Percentiles rank a stretch among this genome's conserved stretches.
These are phyloP conservation scores for Brenthis ino DNA, from an alignment of 2,888 invertebrate genomes.

Conservation along the genomic window DNA sequence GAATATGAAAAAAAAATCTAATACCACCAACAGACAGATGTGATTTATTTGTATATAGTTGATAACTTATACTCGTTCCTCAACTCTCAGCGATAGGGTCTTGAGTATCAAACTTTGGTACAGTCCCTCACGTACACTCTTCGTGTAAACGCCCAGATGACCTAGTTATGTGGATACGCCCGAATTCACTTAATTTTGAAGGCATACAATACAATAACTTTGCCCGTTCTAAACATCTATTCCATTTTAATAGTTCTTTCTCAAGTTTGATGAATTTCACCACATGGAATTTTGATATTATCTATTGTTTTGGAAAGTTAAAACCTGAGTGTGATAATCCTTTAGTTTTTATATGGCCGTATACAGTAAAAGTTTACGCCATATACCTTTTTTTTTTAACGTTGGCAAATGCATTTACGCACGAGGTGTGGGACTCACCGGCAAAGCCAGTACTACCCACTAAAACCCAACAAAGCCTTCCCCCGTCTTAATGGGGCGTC, in stretches of 20 bases:
- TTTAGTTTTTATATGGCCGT: too few species aligned
- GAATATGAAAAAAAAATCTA: too few species aligned
- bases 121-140: constrained; percentile 12
- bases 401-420: too few species aligned
- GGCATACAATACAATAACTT: constrained; percentile 7
- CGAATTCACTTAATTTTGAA: constrained; percentile 6
- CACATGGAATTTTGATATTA: not conserved
- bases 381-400: too few species aligned
- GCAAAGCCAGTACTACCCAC: too few species aligned
- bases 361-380: too few species aligned
- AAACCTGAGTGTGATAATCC: too few species aligned
- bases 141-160: constrained; percentile 7
- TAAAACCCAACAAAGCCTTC: too few species aligned
- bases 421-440: too few species aligned
- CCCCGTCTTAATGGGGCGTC: too few species aligned
- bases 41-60: constrained; percentile 5
- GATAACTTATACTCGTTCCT: not conserved
- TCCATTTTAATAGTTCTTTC: not conserved
- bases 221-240: constrained; percentile 2
- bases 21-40: not conserved
- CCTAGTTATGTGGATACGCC: constrained; percentile 14
- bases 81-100: constrained; percentile 3
- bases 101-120: constrained; percentile 3
- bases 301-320: not conserved
- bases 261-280: not conserved